Conservation (phyloP, 2,888 invertebrate species). For the Ophioninae sp. region DNA sequence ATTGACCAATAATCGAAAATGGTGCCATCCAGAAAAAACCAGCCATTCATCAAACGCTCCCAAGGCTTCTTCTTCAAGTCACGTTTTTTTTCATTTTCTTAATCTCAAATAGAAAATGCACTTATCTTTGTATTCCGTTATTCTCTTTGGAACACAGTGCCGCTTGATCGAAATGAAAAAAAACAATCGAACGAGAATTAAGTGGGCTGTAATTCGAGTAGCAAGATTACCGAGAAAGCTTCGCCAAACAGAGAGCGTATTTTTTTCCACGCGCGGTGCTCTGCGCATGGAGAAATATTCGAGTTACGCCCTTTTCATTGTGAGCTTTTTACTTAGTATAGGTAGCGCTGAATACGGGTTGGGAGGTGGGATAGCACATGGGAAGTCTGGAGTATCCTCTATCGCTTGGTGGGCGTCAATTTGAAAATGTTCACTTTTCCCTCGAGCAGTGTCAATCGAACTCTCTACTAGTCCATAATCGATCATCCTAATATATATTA, state of each 20-base stretch:
- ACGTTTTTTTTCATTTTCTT: neutral
- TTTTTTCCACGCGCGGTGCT: neutral
- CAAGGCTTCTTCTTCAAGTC: neutral
- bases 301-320: neutral
- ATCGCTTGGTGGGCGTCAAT: constrained; percentile 58
- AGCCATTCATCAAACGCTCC: neutral
- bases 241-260: neutral
- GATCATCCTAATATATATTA: neutral
- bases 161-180: neutral
- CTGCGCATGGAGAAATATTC: neutral
- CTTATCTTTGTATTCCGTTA: neutral
- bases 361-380: constrained; percentile 43
- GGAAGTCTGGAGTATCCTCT: constrained; percentile 58
- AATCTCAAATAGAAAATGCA: neutral
- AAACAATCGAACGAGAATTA: constrained; percentile 5
- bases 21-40: neutral
- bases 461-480: constrained; percentile 41
- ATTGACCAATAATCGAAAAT: neutral
- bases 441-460: constrained; percentile 48
- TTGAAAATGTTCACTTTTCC: constrained; percentile 34
- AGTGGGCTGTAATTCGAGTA: constrained; percentile 17
- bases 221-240: neutral
- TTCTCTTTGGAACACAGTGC: neutral
- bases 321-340: neutral
- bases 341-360: neutral